Evolutionary conservation across 2,888 invertebrate genomes (phyloP).

Genomic region (Thereva unica): DNA sequence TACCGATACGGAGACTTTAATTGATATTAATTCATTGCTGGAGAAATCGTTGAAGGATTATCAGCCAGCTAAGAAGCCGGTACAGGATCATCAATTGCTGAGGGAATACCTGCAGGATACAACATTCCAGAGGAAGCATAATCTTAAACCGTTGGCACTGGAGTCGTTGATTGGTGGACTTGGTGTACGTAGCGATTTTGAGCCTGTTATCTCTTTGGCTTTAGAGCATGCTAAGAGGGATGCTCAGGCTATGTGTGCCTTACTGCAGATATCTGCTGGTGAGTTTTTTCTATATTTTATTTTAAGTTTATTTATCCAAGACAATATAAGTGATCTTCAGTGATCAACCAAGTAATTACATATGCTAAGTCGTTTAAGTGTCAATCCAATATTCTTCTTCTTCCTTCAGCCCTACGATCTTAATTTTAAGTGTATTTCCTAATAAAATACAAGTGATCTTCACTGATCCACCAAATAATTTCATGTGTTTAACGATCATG

Average conservation of each 20-base stretch:
- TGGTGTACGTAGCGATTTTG: constrained; percentile 74
- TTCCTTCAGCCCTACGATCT: no score
- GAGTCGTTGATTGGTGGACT: constrained; percentile 63
- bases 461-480: no score
- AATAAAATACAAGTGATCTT: no score
- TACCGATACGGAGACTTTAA: constrained; percentile 53
- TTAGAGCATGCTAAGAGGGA: constrained; percentile 86
- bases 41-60: constrained; percentile 46
- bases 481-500: no score
- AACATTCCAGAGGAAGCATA: constrained; percentile 81
- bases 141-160: constrained; percentile 77
- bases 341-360: no score
- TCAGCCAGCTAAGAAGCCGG: constrained; percentile 42
- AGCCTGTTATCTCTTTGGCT: constrained; percentile 80
- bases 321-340: neutral
- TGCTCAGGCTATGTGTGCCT: constrained; percentile 81
- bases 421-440: no score
- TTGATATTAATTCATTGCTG: constrained; percentile 53
- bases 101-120: constrained; percentile 83
- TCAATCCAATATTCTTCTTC: no score
- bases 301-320: neutral
- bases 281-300: constrained; percentile 54
- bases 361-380: no score
- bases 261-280: constrained; percentile 88
- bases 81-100: constrained; percentile 74